Conservation (phyloP, 92 coral and sea anemone genomes). For the Isaurus tuberculatus region DNA sequence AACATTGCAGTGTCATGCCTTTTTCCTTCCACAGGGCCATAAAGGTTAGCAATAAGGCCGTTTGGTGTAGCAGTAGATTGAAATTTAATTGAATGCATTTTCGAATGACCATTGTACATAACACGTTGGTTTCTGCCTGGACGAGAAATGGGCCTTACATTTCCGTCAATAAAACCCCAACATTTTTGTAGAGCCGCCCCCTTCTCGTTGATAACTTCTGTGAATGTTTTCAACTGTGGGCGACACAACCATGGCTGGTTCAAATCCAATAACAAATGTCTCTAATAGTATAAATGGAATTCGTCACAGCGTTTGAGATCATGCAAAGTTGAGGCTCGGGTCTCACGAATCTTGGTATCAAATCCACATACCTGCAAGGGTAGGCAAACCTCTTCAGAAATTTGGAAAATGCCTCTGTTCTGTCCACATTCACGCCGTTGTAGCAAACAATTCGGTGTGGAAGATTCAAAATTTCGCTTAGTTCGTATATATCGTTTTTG, state of each 20-base stretch:
- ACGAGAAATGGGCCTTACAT: background rate
- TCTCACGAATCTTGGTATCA: constrained; percentile 68
- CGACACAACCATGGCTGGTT: constrained; percentile 59
- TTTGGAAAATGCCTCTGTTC: constrained; percentile 63
- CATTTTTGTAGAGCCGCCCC: background rate
- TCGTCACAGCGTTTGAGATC: constrained; percentile 65
- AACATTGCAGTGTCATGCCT: background rate
- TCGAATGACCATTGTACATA: background rate
- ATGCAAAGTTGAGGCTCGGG: constrained; percentile 72
- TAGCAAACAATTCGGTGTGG: constrained; percentile 62
- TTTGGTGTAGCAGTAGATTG: background rate
- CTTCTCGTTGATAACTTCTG: constrained; percentile 3
- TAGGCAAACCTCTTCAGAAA: constrained; percentile 75
- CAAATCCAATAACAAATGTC: constrained; percentile 57
- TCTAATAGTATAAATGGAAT: constrained; percentile 54
- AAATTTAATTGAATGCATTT: background rate
- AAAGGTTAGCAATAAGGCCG: background rate
- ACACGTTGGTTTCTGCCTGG: constrained; percentile 5
- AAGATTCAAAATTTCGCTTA: constrained; percentile 54
- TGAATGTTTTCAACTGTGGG: background rate
- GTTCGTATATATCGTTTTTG: constrained; percentile 68
- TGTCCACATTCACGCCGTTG: constrained; percentile 62
- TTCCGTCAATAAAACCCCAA: background rate
- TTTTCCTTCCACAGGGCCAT: constrained; percentile 26
- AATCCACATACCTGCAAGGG: constrained; percentile 74